These are phyloP conservation scores for Erpobdella octoculata DNA, from an alignment of 2,888 invertebrate species.

Conservation along the genomic window DNA sequence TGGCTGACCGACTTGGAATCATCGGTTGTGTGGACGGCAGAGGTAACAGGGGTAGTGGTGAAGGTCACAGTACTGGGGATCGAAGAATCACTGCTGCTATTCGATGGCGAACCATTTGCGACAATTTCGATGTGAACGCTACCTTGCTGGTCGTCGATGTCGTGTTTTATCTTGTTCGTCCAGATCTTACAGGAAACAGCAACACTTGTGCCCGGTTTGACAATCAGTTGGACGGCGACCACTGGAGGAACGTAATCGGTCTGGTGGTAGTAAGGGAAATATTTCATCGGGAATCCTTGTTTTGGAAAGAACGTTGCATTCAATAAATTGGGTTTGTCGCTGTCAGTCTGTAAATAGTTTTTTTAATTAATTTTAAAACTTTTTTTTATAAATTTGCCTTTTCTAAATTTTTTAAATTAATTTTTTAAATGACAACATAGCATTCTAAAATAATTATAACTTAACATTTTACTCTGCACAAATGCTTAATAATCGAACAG, in stretches of 20 bases:
- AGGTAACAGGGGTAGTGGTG: not conserved
- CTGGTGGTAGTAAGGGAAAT: constrained; percentile 14
- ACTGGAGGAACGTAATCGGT: not conserved
- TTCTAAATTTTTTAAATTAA: not conserved
- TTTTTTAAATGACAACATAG: not conserved
- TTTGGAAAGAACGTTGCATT: not conserved
- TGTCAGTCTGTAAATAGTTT: not conserved
- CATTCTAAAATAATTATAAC: too few species aligned
- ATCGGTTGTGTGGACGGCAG: not conserved
- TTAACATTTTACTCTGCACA: too few species aligned
- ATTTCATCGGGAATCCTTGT: not conserved
- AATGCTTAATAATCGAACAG: too few species aligned
- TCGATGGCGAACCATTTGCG: not conserved
- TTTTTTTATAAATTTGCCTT: not conserved
- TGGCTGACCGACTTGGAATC: too few species aligned
- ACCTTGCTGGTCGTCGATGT: not conserved
- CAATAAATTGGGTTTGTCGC: not conserved
- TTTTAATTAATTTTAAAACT: not conserved
- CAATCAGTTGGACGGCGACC: not conserved
- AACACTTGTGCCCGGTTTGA: not conserved
- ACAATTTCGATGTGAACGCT: not conserved
- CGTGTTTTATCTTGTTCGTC: constrained; percentile 2
- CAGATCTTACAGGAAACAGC: not conserved
- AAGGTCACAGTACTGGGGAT: not conserved
- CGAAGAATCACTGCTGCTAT: not conserved